These are phyloP conservation scores for Ichneumon xanthorius DNA, from an alignment of 2,888 invertebrate genomes.

Conservation along the genomic window DNA sequence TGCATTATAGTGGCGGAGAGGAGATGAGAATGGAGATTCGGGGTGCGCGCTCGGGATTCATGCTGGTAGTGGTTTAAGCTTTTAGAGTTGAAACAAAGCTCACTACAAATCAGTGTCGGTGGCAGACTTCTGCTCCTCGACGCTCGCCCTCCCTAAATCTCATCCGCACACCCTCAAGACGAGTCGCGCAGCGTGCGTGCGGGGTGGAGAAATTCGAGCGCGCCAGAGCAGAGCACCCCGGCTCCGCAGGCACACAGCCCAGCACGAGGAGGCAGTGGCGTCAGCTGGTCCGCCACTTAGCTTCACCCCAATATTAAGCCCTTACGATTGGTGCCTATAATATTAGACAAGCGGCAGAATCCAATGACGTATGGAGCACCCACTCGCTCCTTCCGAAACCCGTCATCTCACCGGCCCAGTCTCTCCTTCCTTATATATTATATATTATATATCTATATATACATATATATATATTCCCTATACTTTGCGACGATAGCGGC, in stretches of 20 bases:
- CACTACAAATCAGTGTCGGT: conserved; percentile 85
- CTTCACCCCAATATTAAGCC: conserved; percentile 85
- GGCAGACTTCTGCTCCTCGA: conserved; percentile 82
- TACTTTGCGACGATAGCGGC: conserved; percentile 23
- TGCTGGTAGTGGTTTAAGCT: conserved; percentile 62
- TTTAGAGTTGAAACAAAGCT: conserved; percentile 84
- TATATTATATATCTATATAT: conserved; percentile 16
- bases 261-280: conserved; percentile 80
- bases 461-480: conserved; percentile 24
- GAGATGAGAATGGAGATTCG: conserved; percentile 39
- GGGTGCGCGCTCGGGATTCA: conserved; percentile 34
- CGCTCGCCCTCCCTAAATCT: conserved; percentile 83
- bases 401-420: conserved; percentile 37
- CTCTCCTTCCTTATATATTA: conserved; percentile 15
- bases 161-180: conserved; percentile 84
- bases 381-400: conserved; percentile 1
- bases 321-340: conserved; percentile 84
- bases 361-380: conserved; percentile 81
- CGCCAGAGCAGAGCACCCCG: conserved; percentile 54
- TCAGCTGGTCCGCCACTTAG: conserved; percentile 87
- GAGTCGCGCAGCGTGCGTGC: conserved; percentile 83
- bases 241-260: conserved; percentile 36
- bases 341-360: conserved; percentile 83
- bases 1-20: conserved; percentile 37
- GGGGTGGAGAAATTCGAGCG: conserved; percentile 56